Conservation (phyloP, 2,797 vertebrate genomes). For the Halcyon smyrnensis region DNA sequence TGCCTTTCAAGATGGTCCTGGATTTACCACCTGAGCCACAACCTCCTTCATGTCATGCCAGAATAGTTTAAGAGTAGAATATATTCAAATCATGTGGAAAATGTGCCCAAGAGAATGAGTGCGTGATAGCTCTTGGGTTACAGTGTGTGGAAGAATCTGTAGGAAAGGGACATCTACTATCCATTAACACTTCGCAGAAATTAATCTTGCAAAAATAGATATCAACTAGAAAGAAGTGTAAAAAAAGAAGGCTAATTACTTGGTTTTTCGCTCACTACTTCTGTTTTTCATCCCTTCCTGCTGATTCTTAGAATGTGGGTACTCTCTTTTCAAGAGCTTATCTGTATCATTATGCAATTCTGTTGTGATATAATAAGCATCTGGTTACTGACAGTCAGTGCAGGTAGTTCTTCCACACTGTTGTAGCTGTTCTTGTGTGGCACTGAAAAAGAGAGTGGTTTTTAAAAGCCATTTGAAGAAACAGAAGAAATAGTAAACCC, state of each 20-base stretch:
- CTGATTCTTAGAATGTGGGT: not conserved
- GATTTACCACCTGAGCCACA: conserved; percentile 64
- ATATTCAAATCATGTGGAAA: conserved; percentile 45
- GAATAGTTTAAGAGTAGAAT: conserved; percentile 24
- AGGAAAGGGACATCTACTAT: not conserved
- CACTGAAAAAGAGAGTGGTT: not conserved
- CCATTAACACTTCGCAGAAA: not conserved
- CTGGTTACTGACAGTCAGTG: not conserved
- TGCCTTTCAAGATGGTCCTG: conserved; percentile 57
- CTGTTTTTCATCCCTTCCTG: not conserved
- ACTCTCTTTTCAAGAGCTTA: not conserved
- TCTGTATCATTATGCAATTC: not conserved
- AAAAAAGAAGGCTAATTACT: not conserved
- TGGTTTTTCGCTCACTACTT: not conserved
- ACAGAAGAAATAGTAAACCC: not conserved
- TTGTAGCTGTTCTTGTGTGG: not conserved
- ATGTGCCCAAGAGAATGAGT: conserved; percentile 1
- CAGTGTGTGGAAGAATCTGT: not conserved
- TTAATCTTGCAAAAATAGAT: not conserved
- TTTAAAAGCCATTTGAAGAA: not conserved
- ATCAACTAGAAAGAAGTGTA: not conserved
- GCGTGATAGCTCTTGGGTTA: not conserved
- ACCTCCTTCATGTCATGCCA: conserved; percentile 60
- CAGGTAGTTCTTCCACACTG: not conserved
- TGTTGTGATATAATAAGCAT: accelerated